Base-by-base conservation (phyloP, 2,888 invertebrate genomes). In the Diarsia brunnea region DNA sequence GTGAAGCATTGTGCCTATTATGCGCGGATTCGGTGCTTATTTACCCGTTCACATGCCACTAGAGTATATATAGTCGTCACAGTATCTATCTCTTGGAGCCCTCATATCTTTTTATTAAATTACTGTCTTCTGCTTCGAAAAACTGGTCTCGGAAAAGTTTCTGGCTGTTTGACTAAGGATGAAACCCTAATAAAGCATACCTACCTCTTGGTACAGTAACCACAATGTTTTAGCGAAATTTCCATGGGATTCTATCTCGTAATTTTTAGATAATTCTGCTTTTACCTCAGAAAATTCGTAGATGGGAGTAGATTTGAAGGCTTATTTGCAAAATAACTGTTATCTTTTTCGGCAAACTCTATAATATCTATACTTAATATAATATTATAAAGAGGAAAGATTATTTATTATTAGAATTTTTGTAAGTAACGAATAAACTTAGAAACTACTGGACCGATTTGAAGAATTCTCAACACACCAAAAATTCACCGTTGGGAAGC, bases 1-100 rank as follows among this genome's bases (percentile, higher is more conserved):
- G 95, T 93, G 92, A 92, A 93, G 92, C 94, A 95, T 95, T 95
- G 94, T 94, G 92, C 90, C 95, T 93, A 95, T 95, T 95, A 95
- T 94, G 91, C 91, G 89, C 90, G 92, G 93, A 94, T 95, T 95
- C 92, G 93, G 93, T 92, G 91, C 92, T 91, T 93, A 93, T 94
- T 95, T 94, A 93, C 94, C 92, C 93, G 88, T 88, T 88, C 94
- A 93, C 93, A 93, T 92, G 90, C 91, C 90, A 90, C 88, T 90
- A 84, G 82, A 86, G 79, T 81, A n/a, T n/a, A n/a, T n/a, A n/a
- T n/a, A 84, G 77, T 78, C 78, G 84, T 77, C 72, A 78, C 75
- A 76, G 73, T 78, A 67, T 82, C 84, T 82, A 84, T 80, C 79
- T 81, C 82, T 85, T 84, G 71, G 64, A 79, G 69, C 69, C 51